These are phyloP conservation scores for Cygnus atratus DNA, from an alignment of 2,113 vertebrate genomes.

Conservation along the genomic window DNA sequence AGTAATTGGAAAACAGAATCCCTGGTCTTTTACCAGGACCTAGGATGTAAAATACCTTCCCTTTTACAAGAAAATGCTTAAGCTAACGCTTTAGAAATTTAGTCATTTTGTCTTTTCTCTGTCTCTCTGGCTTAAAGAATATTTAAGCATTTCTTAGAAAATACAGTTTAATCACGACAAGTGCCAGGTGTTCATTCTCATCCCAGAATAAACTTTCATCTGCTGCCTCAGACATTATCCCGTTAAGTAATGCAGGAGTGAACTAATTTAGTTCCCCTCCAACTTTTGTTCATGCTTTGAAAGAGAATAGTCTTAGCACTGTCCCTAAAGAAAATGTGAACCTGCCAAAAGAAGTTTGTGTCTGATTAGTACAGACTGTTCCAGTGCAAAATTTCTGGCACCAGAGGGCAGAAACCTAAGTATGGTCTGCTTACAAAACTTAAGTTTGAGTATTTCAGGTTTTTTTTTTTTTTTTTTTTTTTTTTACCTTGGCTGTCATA, in stretches of 20 bases:
- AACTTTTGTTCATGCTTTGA: background rate
- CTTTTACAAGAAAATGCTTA: background rate
- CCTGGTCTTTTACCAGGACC: background rate
- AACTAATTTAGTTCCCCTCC: background rate
- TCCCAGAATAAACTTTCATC: background rate
- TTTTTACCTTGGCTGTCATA: conserved; percentile 96
- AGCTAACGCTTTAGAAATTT: background rate
- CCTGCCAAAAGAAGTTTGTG: background rate
- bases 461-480: background rate
- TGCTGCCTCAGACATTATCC: background rate
- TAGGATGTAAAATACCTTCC: background rate
- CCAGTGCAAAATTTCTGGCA: background rate
- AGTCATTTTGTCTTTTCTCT: background rate
- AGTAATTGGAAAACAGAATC: background rate
- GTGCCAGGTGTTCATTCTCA: background rate
- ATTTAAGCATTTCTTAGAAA: background rate
- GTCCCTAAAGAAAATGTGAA: background rate
- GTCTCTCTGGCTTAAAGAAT: background rate
- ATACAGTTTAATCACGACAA: background rate
- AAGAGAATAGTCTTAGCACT: background rate
- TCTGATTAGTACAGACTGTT: background rate
- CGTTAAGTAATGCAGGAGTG: background rate
- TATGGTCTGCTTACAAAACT: background rate
- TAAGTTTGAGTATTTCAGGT: background rate
- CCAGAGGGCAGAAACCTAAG: background rate